Percentiles rank a stretch among this genome's conserved stretches.
Evolutionary conservation across 2,888 invertebrate genomes (phyloP).

Genomic region (Lissocephala sabroskyi): DNA sequence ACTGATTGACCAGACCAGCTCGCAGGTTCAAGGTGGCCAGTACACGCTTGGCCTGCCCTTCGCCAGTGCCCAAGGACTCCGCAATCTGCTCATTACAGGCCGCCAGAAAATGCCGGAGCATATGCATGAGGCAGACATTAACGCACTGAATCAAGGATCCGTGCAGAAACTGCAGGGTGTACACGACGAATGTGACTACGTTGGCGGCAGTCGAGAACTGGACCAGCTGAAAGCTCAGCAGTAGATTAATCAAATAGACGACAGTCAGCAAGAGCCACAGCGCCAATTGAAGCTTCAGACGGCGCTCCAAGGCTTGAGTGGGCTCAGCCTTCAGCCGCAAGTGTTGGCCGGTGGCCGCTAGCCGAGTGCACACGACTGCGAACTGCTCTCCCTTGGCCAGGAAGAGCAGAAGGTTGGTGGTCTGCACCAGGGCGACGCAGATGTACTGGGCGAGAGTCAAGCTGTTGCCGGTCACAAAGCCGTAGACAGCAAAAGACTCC

Average conservation of each 20-base stretch:
- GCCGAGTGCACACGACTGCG: not conserved
- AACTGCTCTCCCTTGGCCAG: not conserved
- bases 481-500: not conserved
- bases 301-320: no score
- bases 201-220: not conserved
- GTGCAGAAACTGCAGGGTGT: not conserved
- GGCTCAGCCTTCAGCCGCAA: not conserved
- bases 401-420: not conserved
- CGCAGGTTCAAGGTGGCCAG: no score
- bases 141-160: not conserved
- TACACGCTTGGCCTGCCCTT: no score
- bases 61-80: not conserved
- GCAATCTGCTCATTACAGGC: not conserved
- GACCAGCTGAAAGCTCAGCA: not conserved
- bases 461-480: slow-evolving; percentile 7
- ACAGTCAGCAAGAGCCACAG: no score
- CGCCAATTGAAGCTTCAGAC: no score
- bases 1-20: no score
- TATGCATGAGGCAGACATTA: not conserved
- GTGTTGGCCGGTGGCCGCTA: not conserved
- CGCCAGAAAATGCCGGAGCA: slow-evolving; percentile 1
- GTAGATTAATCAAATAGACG: not conserved
- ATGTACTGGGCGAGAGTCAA: slow-evolving; percentile 6
- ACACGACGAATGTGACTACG: not conserved
- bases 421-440: not conserved